phyloP scores from a whole-genome alignment of 2,797 vertebrate genomes.

The Vultur gryphus region DNA sequence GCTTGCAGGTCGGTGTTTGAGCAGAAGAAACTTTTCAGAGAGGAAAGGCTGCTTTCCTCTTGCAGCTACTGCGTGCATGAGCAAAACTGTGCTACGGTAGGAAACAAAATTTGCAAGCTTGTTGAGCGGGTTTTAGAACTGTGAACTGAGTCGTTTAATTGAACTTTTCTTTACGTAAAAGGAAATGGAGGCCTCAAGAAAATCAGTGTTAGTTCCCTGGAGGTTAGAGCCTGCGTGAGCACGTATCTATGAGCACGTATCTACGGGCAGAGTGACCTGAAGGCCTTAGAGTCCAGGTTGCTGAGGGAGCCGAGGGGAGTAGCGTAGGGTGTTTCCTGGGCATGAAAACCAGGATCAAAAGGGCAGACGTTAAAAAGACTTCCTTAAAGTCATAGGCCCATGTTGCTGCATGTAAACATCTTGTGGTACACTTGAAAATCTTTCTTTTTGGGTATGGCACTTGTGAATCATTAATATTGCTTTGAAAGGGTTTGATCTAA shows the following conservation, averaged over 20 bases:
- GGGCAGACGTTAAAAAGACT: neutral
- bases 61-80: fast-evolving
- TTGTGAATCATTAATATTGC: neutral
- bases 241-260: neutral
- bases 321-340: neutral
- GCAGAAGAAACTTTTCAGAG: neutral
- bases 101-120: neutral
- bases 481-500: neutral
- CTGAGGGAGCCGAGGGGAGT: neutral
- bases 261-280: neutral
- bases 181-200: constrained; percentile 20
- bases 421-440: neutral
- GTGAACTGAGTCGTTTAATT: neutral
- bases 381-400: neutral
- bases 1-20: too few relatives aligned
- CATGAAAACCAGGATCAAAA: neutral
- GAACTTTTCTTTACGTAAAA: neutral
- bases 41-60: neutral
- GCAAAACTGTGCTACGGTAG: neutral
- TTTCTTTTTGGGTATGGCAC: too few relatives aligned
- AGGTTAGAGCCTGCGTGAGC: neutral
- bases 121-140: neutral
- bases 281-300: neutral
- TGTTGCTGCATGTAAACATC: fast-evolving
- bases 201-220: neutral